phyloP scores from a whole-genome alignment of 2,888 invertebrate genomes.

The Volucella inanis region DNA sequence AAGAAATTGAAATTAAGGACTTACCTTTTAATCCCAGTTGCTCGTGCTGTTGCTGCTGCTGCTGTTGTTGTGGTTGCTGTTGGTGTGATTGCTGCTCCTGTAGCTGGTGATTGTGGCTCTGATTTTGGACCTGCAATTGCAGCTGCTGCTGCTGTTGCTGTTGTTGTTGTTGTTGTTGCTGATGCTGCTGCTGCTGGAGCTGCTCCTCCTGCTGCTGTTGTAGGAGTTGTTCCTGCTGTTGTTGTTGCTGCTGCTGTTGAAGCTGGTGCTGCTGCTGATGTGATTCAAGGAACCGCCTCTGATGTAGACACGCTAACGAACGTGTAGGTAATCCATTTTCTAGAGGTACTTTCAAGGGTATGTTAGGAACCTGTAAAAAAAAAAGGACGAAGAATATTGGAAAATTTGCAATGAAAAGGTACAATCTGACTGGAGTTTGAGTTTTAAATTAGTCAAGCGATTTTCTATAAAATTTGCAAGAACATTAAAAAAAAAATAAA shows the following conservation, averaged over 20 bases:
- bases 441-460: slow-evolving; percentile 63
- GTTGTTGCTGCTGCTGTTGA: slow-evolving; percentile 76
- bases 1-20: slow-evolving; percentile 58
- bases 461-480: slow-evolving; percentile 50
- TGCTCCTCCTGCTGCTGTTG: slow-evolving; percentile 44
- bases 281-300: slow-evolving; percentile 80
- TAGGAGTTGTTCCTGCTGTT: slow-evolving; percentile 39
- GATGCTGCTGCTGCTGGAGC: background rate
- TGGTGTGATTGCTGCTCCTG: slow-evolving; percentile 35
- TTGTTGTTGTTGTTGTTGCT: slow-evolving; percentile 76
- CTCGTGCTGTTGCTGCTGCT: slow-evolving; percentile 68
- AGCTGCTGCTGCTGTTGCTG: slow-evolving; percentile 67
- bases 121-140: slow-evolving; percentile 24
- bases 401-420: slow-evolving; percentile 60
- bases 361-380: slow-evolving; percentile 81
- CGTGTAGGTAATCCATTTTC: slow-evolving; percentile 78
- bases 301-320: slow-evolving; percentile 81
- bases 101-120: slow-evolving; percentile 12
- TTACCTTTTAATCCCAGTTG: slow-evolving; percentile 74
- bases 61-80: slow-evolving; percentile 43
- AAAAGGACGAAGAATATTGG: slow-evolving; percentile 55
- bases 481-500: slow-evolving; percentile 9
- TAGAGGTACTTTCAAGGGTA: slow-evolving; percentile 80
- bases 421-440: slow-evolving; percentile 14
- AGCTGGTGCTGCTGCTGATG: slow-evolving; percentile 64